Evolutionary conservation across 1,140 invertebrate species (phyloP).

Genomic region (Wiebesia pumilae): DNA sequence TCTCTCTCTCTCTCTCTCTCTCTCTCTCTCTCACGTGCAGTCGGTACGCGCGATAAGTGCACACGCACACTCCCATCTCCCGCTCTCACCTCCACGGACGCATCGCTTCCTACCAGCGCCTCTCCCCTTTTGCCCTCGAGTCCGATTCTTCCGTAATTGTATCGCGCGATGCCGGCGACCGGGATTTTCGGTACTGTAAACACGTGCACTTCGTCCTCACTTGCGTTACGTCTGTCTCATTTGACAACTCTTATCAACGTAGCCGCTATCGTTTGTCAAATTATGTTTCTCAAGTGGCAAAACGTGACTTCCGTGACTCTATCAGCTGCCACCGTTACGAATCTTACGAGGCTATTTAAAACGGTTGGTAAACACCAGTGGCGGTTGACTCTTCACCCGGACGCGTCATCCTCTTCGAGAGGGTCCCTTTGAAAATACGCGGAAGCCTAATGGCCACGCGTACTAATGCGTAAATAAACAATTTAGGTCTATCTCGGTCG

Average conservation of each 20-base stretch:
- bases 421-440: neutral
- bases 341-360: neutral
- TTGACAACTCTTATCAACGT: neutral
- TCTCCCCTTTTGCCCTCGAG: neutral
- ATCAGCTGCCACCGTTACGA: neutral
- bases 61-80: neutral
- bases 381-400: too few relatives aligned
- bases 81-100: neutral
- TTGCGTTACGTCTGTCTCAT: neutral
- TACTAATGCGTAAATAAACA: neutral
- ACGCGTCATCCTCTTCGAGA: neutral
- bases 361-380: neutral
- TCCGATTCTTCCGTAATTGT: neutral
- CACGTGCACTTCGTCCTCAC: neutral
- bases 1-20: constrained; percentile 35
- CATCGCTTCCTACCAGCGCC: too few relatives aligned
- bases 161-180: neutral
- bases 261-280: neutral
- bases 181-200: neutral
- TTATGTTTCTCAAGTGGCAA: neutral
- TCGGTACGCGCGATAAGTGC: neutral
- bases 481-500: too few relatives aligned
- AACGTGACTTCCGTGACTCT: neutral
- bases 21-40: neutral
- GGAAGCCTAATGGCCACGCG: neutral